phyloP scores from a whole-genome alignment of 2,797 vertebrate species.

The Trachurus trachurus region DNA sequence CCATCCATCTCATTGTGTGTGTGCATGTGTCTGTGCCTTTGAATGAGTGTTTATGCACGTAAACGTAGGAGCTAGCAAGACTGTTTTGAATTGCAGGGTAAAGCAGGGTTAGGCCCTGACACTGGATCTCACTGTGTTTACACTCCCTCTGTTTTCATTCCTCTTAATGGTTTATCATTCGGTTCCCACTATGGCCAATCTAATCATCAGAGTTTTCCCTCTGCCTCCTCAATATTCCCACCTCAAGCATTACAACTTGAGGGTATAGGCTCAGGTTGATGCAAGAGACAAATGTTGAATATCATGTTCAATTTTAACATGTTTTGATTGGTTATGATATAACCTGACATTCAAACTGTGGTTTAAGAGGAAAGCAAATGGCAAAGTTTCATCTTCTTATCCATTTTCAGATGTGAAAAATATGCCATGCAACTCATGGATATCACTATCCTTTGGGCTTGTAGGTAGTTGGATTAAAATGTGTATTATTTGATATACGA shows the following conservation, averaged over 20 bases:
- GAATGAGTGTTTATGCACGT: slow-evolving; percentile 28
- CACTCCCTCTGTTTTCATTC: slow-evolving; percentile 39
- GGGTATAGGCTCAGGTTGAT: not conserved
- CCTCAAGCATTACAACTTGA: not conserved
- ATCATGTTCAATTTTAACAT: not conserved
- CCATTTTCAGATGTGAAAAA: too few species aligned
- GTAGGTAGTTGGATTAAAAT: not conserved
- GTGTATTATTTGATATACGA: not conserved
- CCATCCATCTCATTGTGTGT: slow-evolving; percentile 44
- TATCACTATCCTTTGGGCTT: too few species aligned
- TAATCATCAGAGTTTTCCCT: slow-evolving; percentile 5
- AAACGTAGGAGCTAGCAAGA: slow-evolving; percentile 32
- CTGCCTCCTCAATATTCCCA: not conserved
- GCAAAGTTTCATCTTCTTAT: too few species aligned
- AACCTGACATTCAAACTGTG: slow-evolving; percentile 4
- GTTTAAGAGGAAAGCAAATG: not conserved
- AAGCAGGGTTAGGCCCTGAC: slow-evolving; percentile 53
- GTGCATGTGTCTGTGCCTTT: slow-evolving; percentile 23
- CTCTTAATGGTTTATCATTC: slow-evolving; percentile 31
- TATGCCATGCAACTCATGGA: too few species aligned
- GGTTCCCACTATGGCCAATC: slow-evolving; percentile 10
- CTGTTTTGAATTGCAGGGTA: slow-evolving; percentile 66
- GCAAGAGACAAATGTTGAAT: not conserved
- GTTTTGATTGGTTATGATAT: not conserved
- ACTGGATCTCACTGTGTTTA: slow-evolving; percentile 58